Evolutionary conservation across 2,888 invertebrate genomes (phyloP), one percentile per base, ranked within the genome.

Genomic region (Tromatobia lineatoria): DNA sequence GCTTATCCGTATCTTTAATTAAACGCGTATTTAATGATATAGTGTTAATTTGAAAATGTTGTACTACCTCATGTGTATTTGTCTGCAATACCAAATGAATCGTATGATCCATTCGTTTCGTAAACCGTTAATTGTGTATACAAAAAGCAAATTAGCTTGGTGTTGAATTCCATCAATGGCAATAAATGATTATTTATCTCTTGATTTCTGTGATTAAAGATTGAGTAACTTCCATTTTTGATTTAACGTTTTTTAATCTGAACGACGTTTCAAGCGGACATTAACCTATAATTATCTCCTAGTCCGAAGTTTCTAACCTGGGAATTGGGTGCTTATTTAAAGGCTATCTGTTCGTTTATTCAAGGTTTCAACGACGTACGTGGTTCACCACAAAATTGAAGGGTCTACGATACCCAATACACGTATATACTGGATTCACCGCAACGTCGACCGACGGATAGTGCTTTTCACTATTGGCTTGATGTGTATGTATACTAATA

Each of bases 361-460:
- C 45, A 18, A 23, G 38, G 18, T 38, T 59, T 42, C 10, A 59
- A 74, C 29, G 54, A 61, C 61, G 45, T 69, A 54, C 25, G 20
- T n/a, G 45, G 70, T 76, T 80, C 29, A 38, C 42, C 47, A 70
- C 70, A 69, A 70, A 74, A 74, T 74, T 57, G 77, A 29, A 73
- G 45, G 52, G 25, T 71, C 38, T 20, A 77, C 67, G 7, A 57
- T 78, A 13, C 8, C n/a, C 23, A 25, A 29, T 69, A 45, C 52
- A 69, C 50, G 42, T 50, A 20, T 59, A 50, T 50, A 47, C 67
- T 57, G 64, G 57, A 70, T 76, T 71, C 67, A 66, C 70, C 54
- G 74, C 69, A 61, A 82, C 57, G 66, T 47, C 81, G n/a, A 71
- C 66, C 81, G 75, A 71, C 70, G 54, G 18, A 57, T 25, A 71